These are phyloP conservation scores for Anarsia innoxiella DNA, from an alignment of 2,888 invertebrate species.

Conservation along the genomic window DNA sequence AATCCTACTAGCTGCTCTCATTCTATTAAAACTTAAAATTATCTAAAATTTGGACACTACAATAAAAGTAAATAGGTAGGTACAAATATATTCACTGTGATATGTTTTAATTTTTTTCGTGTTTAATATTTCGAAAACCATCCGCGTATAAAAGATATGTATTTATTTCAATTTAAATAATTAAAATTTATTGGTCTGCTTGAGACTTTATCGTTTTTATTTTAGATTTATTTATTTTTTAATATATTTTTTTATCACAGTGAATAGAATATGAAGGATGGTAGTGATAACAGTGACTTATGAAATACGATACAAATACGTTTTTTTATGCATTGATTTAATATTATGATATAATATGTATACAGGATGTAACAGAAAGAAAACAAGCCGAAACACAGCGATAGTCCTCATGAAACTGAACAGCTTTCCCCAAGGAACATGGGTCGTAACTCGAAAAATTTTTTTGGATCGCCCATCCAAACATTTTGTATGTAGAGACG, in stretches of 20 bases:
- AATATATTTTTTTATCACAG: constrained; percentile 51
- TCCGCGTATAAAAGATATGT: constrained; percentile 1
- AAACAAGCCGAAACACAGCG: too few species aligned
- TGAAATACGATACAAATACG: neutral
- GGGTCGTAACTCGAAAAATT: too few species aligned
- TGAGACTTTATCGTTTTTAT: constrained; percentile 1
- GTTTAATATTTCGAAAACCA: neutral
- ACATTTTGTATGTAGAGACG: too few species aligned
- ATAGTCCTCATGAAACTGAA: too few species aligned
- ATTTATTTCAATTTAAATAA: too few species aligned
- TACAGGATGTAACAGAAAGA: too few species aligned
- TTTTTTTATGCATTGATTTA: constrained; percentile 1
- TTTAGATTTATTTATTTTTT: constrained; percentile 13
- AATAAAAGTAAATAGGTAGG: constrained; percentile 22
- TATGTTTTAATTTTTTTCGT: constrained; percentile 17
- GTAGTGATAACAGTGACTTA: neutral
- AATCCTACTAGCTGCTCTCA: too few species aligned
- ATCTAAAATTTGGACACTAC: constrained; percentile 18
- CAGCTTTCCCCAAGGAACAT: too few species aligned
- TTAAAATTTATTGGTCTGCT: too few species aligned
- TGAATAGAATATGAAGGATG: constrained; percentile 44
- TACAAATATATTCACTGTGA: constrained; percentile 46
- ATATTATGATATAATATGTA: too few species aligned
- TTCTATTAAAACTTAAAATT: constrained; percentile 18
- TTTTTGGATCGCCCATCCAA: too few species aligned